Percentiles rank a stretch among this genome's conserved stretches.
Conservation (phyloP, 2,797 vertebrate genomes). For the Liasis olivaceus region DNA sequence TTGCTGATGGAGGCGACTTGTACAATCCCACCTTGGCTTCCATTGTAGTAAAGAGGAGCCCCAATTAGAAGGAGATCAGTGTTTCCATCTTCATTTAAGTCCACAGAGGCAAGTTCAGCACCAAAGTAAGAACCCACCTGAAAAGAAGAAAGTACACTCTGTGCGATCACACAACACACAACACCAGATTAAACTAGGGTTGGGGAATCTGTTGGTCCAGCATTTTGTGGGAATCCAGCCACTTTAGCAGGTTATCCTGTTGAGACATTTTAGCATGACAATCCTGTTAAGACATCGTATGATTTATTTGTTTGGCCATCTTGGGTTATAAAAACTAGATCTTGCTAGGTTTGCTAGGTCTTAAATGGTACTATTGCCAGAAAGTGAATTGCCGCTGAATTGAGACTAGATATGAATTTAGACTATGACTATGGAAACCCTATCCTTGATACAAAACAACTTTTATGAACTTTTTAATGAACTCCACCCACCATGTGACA, state of each 20-base stretch:
- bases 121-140: slow-evolving; percentile 83
- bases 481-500: neutral
- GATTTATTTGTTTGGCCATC: neutral
- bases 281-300: neutral
- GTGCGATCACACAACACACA: neutral
- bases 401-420: neutral
- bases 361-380: no score
- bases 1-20: slow-evolving; percentile 64
- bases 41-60: slow-evolving; percentile 72
- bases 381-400: neutral
- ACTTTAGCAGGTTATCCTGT: neutral
- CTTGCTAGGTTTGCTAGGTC: no score
- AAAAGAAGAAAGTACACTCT: neutral
- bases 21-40: slow-evolving; percentile 71
- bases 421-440: neutral
- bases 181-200: neutral
- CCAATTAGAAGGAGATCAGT: slow-evolving; percentile 81
- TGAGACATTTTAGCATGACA: neutral
- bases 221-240: neutral
- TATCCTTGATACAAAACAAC: neutral
- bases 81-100: slow-evolving; percentile 70
- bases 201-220: neutral
- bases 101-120: slow-evolving; percentile 74
- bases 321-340: no score
- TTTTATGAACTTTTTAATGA: no score